Base-by-base conservation (phyloP, 1,140 invertebrate genomes). In the Drosophila ambigua region DNA sequence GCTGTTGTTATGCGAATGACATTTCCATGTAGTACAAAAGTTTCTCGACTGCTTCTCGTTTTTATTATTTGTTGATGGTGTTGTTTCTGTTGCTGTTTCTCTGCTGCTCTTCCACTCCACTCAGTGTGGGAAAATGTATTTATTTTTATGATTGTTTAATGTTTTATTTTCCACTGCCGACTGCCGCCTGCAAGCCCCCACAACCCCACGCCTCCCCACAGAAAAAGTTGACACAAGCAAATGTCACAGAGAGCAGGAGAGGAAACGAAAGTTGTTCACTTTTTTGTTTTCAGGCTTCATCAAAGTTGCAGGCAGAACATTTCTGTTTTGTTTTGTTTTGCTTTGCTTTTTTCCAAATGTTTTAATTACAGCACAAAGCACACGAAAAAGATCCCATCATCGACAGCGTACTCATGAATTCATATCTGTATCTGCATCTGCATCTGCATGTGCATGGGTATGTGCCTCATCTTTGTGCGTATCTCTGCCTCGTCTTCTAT, bases 1-100 rank as follows among this genome's bases (percentile, higher is more conserved):
- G 72, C 50, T 67, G 66, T 61, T 85, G 83, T 87, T 88, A 88
- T 88, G 75, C 83, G 82, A 87, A 87, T 87, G 82, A 87, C 82
- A 87, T 87, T 87, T 87, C 58, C 82, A 88, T 87, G 82, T 87
- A 83, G 83, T 87, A 85, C 82, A 85, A 87, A 87, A 87, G 78
- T 87, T 87, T 87, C 75, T 88, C 79, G 84, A 72, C 71, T 81
- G 79, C 83, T 88, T 78, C 79, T 88, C 75, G 79, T 77, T 83
- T 79, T 79, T 63, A 65, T 60, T 55, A 71, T 87, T 39, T 50
- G 5, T 16, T n/a, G 28, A 16, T 57, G 44, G 8, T 28, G 11
- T 49, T 6, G 26, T 66, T 50, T 20, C 23, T 60, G 39, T 57
- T 68, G 39, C 24, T 52, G 55, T 26, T 13, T 50, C 51, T 46